phyloP scores from a whole-genome alignment of 2,888 invertebrate species.

The Lepeophtheirus nordmannii region DNA sequence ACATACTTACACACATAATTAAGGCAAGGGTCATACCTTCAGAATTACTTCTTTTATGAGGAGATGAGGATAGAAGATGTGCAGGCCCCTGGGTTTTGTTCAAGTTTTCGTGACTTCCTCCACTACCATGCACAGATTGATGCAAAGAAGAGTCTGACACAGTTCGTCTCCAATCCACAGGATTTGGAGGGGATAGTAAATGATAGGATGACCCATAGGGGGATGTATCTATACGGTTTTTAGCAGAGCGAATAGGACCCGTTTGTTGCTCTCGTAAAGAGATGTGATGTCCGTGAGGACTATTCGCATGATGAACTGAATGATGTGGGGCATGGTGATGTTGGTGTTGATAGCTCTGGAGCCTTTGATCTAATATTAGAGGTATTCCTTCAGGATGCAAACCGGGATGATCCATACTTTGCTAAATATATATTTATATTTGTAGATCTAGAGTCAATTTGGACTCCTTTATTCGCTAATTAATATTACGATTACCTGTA shows the following conservation, averaged over 20 bases:
- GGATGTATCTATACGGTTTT: slow-evolving; percentile 9
- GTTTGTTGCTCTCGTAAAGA: neutral
- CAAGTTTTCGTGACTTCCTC: slow-evolving; percentile 1
- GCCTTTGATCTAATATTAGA: neutral
- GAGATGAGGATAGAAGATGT: neutral
- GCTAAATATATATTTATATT: neutral
- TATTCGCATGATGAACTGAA: no score
- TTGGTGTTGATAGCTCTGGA: neutral
- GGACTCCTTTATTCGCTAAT: no score
- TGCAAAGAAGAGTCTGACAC: slow-evolving; percentile 11
- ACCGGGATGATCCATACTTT: neutral
- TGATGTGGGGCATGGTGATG: neutral
- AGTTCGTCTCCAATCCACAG: slow-evolving; percentile 14
- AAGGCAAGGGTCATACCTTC: no score
- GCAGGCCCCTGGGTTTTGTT: neutral
- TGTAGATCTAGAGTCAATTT: no score
- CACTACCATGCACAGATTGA: neutral
- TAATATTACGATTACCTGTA: neutral
- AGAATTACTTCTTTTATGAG: neutral
- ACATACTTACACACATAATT: no score
- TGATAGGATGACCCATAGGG: slow-evolving; percentile 17
- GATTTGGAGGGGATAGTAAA: slow-evolving; percentile 2
- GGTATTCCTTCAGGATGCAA: neutral
- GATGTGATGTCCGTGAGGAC: neutral
- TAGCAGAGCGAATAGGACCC: slow-evolving; percentile 15